phyloP scores from a whole-genome alignment of 2,888 invertebrate species.

The Lottia gigantea region DNA sequence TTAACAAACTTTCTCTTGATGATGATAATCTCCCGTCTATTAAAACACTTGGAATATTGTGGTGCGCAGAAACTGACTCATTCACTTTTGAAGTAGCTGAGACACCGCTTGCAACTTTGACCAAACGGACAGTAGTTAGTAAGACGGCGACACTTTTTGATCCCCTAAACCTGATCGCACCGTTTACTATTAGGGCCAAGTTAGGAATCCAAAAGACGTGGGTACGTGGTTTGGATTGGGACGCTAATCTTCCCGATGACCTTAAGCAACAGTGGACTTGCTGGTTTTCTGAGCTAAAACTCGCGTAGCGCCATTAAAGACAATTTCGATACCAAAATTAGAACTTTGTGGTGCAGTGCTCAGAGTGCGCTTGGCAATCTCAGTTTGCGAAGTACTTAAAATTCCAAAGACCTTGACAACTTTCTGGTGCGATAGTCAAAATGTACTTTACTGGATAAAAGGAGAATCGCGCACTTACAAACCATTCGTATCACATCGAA shows the following conservation, averaged over 20 bases:
- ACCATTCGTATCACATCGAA: neutral
- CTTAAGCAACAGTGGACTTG: neutral
- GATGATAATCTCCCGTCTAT: neutral
- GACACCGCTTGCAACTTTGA: neutral
- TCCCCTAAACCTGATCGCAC: neutral
- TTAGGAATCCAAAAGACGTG: neutral
- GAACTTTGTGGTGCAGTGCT: constrained; percentile 21
- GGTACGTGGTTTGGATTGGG: neutral
- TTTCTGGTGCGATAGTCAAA: neutral
- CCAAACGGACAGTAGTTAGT: neutral
- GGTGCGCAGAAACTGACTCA: neutral
- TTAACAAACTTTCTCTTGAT: neutral
- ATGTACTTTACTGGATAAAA: neutral
- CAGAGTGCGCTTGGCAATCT: neutral
- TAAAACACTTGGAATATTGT: neutral
- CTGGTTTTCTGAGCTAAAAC: constrained; percentile 4
- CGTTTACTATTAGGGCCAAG: neutral
- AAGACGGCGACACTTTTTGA: neutral
- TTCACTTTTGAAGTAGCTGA: neutral
- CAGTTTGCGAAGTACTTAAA: constrained; percentile 9
- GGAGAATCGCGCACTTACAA: neutral
- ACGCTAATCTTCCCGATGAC: neutral
- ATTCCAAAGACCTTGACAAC: constrained; percentile 8
- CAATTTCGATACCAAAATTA: constrained; percentile 15
- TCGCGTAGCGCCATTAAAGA: constrained; percentile 7